Evolutionary conservation across 2,797 vertebrate species (phyloP), one percentile per base, ranked within the genome.

Genomic region (Austrolebias charrua): DNA sequence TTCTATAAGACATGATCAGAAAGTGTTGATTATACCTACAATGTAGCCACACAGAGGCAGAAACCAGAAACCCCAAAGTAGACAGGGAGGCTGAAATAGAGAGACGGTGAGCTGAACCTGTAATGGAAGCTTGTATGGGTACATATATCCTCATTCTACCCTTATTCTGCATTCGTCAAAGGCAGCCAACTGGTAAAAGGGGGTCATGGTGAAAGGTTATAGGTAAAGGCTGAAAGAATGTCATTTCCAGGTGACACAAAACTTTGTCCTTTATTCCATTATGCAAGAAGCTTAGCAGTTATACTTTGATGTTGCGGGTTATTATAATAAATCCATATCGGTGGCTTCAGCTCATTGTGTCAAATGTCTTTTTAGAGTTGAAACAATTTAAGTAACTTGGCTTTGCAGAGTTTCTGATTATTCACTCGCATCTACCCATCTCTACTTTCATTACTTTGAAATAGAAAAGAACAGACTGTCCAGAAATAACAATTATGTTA

Each of bases 61-160:
- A 79, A 86, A 91, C 71, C 47, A 78, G 74, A 88, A 70, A 80
- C 86, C 72, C 38, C 65, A 46, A 54, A 48, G 53, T 28, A 33
- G 78, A 65, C 51, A 63, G 56, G 43, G 72, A 64, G 69, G 28
- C 73, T 64, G 66, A 76, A 81, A 88, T 71, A 66, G 75, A 82
- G 55, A 60, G n/a, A n/a, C 52, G 9, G 52, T 63, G 65, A 78
- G 53, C 63, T 31, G 49, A 46, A 62, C 66, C 75, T 65, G 70
- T 52, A 40, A 49, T 52, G 58, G 49, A 71, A 64, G 63, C 59
- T 29, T 80, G 84, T 83, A 79, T 16, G 48, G 69, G 67, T 44
- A 66, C 53, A 71, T 69, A 69, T 60, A 84, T 85, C 78, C 63
- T 24, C 24, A 24, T 24, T 24, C 68, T 63, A 71, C 62, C 54